Evolutionary conservation across 2,113 vertebrate species (phyloP).

Genomic region (Elgaria multicarinata): DNA sequence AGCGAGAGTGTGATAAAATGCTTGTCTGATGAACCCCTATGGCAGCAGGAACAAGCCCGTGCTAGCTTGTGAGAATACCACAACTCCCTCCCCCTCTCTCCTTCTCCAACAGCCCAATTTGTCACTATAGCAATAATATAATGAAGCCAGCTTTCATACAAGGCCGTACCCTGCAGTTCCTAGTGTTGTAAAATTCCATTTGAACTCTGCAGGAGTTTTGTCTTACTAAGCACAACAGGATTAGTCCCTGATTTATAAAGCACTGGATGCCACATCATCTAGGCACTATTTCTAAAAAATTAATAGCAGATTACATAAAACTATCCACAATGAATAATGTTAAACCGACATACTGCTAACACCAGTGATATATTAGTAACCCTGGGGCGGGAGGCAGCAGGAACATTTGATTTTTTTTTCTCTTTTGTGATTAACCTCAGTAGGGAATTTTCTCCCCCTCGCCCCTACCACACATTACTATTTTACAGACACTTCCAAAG

Average conservation of each 20-base stretch:
- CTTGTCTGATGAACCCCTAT: too few relatives aligned
- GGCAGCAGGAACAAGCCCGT: neutral
- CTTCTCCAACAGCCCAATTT: conserved; percentile 15
- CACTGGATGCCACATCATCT: conserved; percentile 30
- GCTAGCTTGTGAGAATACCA: neutral
- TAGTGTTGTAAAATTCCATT: conserved; percentile 53
- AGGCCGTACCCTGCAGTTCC: conserved; percentile 24
- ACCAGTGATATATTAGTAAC: conserved; percentile 45
- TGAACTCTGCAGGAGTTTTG: conserved; percentile 58
- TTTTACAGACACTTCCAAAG: conserved; percentile 68
- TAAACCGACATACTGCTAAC: conserved; percentile 38
- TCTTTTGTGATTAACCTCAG: conserved; percentile 60
- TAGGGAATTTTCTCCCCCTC: conserved; percentile 59
- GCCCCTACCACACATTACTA: conserved; percentile 52
- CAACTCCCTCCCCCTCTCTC: neutral
- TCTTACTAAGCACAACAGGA: conserved; percentile 53
- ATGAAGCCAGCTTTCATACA: conserved; percentile 24
- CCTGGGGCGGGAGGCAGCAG: conserved; percentile 41
- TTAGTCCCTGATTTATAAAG: conserved; percentile 52
- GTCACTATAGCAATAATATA: conserved; percentile 38
- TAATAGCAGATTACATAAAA: conserved; percentile 54
- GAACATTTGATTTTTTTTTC: conserved; percentile 48
- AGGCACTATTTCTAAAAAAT: conserved; percentile 47
- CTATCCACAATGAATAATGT: conserved; percentile 39
- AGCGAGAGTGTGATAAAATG: too few relatives aligned